A percentile compares a stretch with the other conserved stretches of the same genome.
Evolutionary conservation across 2,888 invertebrate species (phyloP).

Genomic region (Oligia latruncula): DNA sequence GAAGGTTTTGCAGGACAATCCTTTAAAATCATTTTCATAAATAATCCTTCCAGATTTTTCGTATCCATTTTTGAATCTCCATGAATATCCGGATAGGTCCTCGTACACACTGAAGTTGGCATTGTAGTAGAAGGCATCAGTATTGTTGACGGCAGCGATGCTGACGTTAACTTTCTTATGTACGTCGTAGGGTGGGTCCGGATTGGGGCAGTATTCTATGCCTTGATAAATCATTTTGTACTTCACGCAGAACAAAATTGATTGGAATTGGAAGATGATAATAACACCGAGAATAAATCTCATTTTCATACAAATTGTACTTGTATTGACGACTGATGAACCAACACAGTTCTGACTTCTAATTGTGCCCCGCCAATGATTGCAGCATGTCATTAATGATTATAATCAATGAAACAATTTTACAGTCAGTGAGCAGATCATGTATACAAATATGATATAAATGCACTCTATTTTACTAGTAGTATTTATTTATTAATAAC

Average conservation of each 20-base stretch:
- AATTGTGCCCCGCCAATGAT: not conserved
- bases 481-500: no score
- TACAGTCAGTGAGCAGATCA: conserved; percentile 5
- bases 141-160: conserved; percentile 22
- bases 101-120: conserved; percentile 36
- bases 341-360: not conserved
- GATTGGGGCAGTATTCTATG: conserved; percentile 13
- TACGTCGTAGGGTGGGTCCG: conserved; percentile 27
- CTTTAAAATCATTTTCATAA: conserved; percentile 45
- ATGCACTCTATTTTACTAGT: not conserved
- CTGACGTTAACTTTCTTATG: conserved; percentile 17
- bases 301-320: conserved; percentile 11
- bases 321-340: not conserved
- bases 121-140: conserved; percentile 32
- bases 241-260: conserved; percentile 24
- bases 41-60: conserved; percentile 28
- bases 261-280: conserved; percentile 13
- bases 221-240: conserved; percentile 41
- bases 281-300: conserved; percentile 13
- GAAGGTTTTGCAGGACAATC: conserved; percentile 32
- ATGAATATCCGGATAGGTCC: conserved; percentile 28
- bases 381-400: conserved; percentile 16
- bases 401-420: conserved; percentile 21
- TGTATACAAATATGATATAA: not conserved
- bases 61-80: conserved; percentile 43